phyloP scores from a whole-genome alignment of 2,888 invertebrate genomes.

The Gordius sp. region DNA sequence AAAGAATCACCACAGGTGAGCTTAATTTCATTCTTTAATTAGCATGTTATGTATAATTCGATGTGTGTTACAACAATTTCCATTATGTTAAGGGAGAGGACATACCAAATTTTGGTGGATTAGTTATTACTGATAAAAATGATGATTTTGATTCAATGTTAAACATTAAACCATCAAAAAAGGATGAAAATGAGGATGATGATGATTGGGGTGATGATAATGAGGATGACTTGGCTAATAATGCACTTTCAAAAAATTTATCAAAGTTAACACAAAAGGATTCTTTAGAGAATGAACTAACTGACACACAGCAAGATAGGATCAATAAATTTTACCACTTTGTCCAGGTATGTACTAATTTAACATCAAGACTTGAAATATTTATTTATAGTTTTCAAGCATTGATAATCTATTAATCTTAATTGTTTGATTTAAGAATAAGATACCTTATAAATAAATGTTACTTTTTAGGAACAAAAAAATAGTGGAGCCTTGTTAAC shows the following conservation, averaged over 20 bases:
- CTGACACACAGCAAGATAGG: constrained; percentile 75
- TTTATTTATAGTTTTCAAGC: background rate
- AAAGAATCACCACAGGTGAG: too few relatives aligned
- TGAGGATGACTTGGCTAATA: background rate
- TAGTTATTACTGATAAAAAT: background rate
- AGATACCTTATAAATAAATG: background rate
- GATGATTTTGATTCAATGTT: too few relatives aligned
- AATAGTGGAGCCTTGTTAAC: background rate
- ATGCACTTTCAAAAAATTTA: too few relatives aligned
- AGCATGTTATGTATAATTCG: too few relatives aligned
- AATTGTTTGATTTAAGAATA: too few relatives aligned
- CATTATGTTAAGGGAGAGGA: background rate
- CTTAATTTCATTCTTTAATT: too few relatives aligned
- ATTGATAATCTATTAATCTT: too few relatives aligned
- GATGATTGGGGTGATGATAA: background rate
- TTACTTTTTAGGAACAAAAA: constrained; percentile 3
- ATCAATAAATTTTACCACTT: constrained; percentile 73
- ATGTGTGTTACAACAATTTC: too few relatives aligned
- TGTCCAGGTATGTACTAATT: constrained; percentile 35
- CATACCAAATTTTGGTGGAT: background rate
- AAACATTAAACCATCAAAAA: too few relatives aligned
- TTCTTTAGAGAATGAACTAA: constrained; percentile 67
- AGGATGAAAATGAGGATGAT: too few relatives aligned
- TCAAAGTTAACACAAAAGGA: too few relatives aligned
- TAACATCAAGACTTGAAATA: background rate